A percentile compares a stretch with the other conserved stretches of the same genome.
These are phyloP conservation scores for Cantharis flavilabris DNA, from an alignment of 2,888 invertebrate species.

Conservation along the genomic window DNA sequence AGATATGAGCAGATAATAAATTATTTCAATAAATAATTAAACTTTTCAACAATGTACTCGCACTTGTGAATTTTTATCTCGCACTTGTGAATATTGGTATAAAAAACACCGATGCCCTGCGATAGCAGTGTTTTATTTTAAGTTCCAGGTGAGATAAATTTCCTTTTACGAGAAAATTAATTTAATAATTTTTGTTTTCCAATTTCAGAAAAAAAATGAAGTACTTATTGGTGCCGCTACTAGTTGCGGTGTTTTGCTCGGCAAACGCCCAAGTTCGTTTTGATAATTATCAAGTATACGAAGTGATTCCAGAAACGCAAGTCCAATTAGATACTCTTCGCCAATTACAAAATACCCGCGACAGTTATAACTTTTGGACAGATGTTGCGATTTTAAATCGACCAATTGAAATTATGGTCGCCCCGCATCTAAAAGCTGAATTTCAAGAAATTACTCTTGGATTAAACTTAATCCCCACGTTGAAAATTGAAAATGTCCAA, in stretches of 20 bases:
- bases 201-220: not conserved
- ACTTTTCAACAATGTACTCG: not conserved
- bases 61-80: no score
- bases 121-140: not conserved
- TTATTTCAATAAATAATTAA: not conserved
- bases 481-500: slow-evolving; percentile 66
- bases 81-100: not conserved
- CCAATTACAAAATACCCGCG: not conserved
- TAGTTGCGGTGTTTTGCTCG: not conserved
- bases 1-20: not conserved
- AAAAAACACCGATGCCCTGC: not conserved
- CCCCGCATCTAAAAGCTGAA: slow-evolving; percentile 45
- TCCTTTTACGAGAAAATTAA: not conserved
- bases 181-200: not conserved
- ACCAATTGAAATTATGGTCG: slow-evolving; percentile 62
- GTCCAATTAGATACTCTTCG: not conserved
- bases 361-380: slow-evolving; percentile 53
- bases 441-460: slow-evolving; percentile 56
- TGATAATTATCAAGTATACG: slow-evolving; percentile 45
- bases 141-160: not conserved
- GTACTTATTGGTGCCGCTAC: not conserved
- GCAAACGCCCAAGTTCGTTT: slow-evolving; percentile 17
- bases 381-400: slow-evolving; percentile 45
- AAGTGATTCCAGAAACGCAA: slow-evolving; percentile 40
- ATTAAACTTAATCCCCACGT: slow-evolving; percentile 51